These are phyloP conservation scores for Butorides virescens DNA, from an alignment of 2,113 vertebrate genomes.

Conservation along the genomic window DNA sequence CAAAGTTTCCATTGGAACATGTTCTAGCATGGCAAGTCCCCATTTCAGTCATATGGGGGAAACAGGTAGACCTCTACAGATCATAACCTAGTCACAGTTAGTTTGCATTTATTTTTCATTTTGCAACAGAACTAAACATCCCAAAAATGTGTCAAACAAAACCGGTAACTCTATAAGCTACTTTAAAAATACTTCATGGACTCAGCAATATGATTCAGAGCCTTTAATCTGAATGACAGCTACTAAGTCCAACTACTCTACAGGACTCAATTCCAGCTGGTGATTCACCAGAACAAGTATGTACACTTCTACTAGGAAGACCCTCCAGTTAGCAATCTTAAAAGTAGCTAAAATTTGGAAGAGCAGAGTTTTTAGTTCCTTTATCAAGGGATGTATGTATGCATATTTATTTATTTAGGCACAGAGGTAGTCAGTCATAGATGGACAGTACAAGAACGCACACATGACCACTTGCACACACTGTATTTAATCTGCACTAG, in stretches of 20 bases:
- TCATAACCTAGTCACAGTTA: background rate
- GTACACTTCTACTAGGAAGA: background rate
- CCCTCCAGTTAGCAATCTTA: background rate
- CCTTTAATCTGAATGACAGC: background rate
- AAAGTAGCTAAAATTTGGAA: background rate
- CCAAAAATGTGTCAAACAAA: background rate
- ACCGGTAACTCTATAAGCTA: background rate
- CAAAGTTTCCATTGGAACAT: background rate
- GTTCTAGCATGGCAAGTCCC: background rate
- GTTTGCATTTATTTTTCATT: background rate
- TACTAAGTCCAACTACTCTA: background rate
- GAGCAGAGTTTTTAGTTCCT: background rate
- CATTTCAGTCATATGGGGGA: background rate
- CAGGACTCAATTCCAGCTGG: background rate
- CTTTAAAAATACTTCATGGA: background rate
- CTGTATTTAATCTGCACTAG: background rate
- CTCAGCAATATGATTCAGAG: background rate
- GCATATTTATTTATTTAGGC: background rate
- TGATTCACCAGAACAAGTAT: background rate
- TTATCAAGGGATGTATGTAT: background rate
- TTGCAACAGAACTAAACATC: background rate
- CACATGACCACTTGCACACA: background rate
- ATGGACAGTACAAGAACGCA: background rate
- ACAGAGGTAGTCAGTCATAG: background rate
- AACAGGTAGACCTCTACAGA: background rate